Evolutionary conservation across 1,140 invertebrate genomes (phyloP), one percentile per base, ranked within the genome.

Genomic region (Portunus trituberculatus): DNA sequence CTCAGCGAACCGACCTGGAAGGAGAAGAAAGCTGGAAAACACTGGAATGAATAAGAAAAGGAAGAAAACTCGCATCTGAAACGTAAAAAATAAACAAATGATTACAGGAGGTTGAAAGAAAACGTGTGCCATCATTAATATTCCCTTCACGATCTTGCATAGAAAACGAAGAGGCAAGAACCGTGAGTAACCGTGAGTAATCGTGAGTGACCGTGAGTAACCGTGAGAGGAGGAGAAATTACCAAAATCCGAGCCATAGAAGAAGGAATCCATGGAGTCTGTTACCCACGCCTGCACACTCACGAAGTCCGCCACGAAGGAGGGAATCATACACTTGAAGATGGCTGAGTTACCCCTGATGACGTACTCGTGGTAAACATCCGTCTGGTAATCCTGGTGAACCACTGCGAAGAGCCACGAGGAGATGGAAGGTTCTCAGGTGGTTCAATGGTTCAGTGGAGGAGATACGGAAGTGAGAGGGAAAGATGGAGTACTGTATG

Each of bases 321-420:
- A 98, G 29, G 99, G 99, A 96, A 99, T 98, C 96, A 98, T 98
- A 97, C 99, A 99, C 97, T 99, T 99, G 89, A 99, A 97, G 96
- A 99, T 98, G 25, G 99, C 99, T 86, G 98, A 98, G 97, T 99
- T 99, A 91, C 98, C 98, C 97, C 98, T 98, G 96, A 99, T 99
- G 6, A 99, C 98, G 97, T 98, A 99, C 96, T 98, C 98, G 96
- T 98, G 98, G 97, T 98, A 98, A 84, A 98, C 98, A 97, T 98
- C 98, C 20, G 98, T 98, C 97, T 98, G 98, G 97, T 98, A 99
- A 29, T 97, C 97, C 97, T 98, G 98, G 92, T 98, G 98, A 59
- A 99, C 98, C 97, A 99, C 98, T 99, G 97, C 25, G 96, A 96
- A 95, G 45, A 39, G n/a, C 20, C 82, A 93, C 46, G n/a, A 89